Conservation (phyloP, 2,888 invertebrate species). For the Mesochorus sp. region DNA sequence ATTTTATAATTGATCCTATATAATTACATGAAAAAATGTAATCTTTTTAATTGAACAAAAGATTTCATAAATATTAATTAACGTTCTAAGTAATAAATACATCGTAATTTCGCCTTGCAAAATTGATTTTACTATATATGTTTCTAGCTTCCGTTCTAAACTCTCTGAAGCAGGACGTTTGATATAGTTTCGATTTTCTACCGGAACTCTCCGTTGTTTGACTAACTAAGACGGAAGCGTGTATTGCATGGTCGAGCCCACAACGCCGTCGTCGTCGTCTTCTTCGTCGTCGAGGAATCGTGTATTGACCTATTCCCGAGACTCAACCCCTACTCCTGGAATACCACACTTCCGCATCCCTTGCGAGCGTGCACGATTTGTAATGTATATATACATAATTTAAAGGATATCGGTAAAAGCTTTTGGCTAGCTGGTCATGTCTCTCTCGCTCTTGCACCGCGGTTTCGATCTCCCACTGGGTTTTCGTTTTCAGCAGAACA, state of each 20-base stretch:
- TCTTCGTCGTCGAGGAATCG: constrained; percentile 27
- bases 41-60: too few relatives aligned
- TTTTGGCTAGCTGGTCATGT: constrained; percentile 46
- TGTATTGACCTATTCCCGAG: constrained; percentile 48
- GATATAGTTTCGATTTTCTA: neutral
- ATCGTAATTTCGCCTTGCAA: too few relatives aligned
- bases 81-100: too few relatives aligned
- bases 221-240: neutral
- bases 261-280: too few relatives aligned
- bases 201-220: neutral
- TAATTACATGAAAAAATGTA: too few relatives aligned
- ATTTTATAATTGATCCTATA: too few relatives aligned
- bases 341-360: constrained; percentile 59
- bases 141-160: neutral
- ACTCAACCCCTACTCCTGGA: constrained; percentile 29
- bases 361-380: constrained; percentile 34
- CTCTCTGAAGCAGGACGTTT: neutral
- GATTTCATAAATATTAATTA: too few relatives aligned
- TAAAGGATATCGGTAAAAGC: constrained; percentile 54
- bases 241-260: neutral
- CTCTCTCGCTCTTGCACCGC: constrained; percentile 18
- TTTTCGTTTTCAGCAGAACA: constrained; percentile 14
- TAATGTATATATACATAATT: constrained; percentile 63
- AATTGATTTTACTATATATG: neutral
- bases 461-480: constrained; percentile 13